Evolutionary conservation across 64 coral and sea anemone species (phyloP).

Genomic region (Cladopsammia gracilis): DNA sequence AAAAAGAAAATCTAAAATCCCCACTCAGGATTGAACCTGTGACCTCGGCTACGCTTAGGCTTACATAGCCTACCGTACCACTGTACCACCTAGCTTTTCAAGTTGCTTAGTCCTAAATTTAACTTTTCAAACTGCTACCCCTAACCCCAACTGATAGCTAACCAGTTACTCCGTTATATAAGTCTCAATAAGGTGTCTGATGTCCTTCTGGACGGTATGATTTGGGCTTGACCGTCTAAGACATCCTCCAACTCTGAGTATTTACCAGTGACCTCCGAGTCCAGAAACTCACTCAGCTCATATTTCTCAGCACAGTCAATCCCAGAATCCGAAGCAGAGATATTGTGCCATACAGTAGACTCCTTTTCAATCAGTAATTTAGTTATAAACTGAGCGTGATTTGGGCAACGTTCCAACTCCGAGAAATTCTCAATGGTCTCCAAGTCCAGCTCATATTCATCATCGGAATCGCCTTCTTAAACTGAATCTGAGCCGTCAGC

Average conservation of each 20-base stretch:
- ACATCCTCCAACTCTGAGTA: background rate
- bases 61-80: too few relatives aligned
- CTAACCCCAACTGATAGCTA: too few relatives aligned
- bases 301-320: background rate
- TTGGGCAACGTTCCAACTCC: background rate
- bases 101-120: too few relatives aligned
- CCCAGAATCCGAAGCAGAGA: background rate
- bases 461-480: background rate
- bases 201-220: too few relatives aligned
- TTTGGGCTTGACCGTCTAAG: too few relatives aligned
- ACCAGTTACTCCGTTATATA: too few relatives aligned
- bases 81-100: too few relatives aligned
- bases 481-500: background rate
- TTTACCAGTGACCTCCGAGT: background rate
- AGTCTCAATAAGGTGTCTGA: too few relatives aligned
- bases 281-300: background rate
- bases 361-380: constrained; percentile 13
- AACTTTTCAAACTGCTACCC: too few relatives aligned
- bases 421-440: constrained; percentile 5
- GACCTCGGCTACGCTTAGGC: too few relatives aligned
- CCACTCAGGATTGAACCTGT: too few relatives aligned
- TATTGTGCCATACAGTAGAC: background rate
- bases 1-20: too few relatives aligned
- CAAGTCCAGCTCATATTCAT: constrained; percentile 11
- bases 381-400: background rate